These are phyloP conservation scores for Pogona vitticeps DNA, from an alignment of 2,113 vertebrate species.

Conservation along the genomic window DNA sequence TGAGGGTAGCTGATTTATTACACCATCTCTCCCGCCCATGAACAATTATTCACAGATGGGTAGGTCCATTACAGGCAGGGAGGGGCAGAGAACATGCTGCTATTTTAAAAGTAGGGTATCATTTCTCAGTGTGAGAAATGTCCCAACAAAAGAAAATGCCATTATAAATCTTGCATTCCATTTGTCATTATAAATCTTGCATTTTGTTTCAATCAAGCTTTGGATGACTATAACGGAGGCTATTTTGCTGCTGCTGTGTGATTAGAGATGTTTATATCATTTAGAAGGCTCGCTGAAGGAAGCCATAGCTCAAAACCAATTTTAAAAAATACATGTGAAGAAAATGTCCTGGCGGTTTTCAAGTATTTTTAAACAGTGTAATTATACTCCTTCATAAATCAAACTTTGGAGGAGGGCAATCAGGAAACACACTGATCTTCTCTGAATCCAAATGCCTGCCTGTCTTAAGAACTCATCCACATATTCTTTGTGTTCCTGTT, in stretches of 20 bases:
- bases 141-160: conserved; percentile 27
- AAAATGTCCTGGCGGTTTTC: not conserved
- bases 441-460: not conserved
- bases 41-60: conserved; percentile 39
- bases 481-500: no score
- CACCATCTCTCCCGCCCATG: not conserved
- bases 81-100: not conserved
- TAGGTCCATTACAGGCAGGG: not conserved
- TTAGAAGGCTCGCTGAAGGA: not conserved
- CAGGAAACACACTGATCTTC: not conserved
- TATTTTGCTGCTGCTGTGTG: not conserved
- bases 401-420: not conserved
- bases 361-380: conserved; percentile 17
- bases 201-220: conserved; percentile 13
- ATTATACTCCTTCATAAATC: not conserved
- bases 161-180: conserved; percentile 33
- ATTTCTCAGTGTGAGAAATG: conserved; percentile 28
- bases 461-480: no score
- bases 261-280: not conserved
- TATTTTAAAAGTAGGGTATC: conserved; percentile 29
- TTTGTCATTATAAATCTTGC: conserved; percentile 34
- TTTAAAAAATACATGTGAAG: not conserved
- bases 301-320: not conserved
- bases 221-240: not conserved
- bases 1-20: accelerated